Base-by-base conservation (phyloP, 1,140 invertebrate genomes). In the Zophobas morio region DNA sequence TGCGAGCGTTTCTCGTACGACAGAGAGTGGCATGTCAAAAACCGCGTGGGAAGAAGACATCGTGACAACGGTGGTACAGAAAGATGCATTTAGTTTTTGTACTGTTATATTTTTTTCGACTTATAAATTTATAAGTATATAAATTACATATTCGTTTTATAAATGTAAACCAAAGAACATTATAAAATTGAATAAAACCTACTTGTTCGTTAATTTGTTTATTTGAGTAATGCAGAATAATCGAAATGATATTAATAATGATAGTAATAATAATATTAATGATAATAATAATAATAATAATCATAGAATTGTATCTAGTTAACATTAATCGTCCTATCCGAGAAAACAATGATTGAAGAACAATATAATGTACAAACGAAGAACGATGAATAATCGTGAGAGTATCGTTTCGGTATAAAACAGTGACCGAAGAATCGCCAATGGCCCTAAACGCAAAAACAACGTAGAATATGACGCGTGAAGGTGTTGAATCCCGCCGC, bases 71-170 rank as follows among this genome's bases (percentile, higher is more conserved):
- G 3, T 3, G 60, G 74, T 6, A 70, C 47, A 49, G 70, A 78
- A 78, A 78, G 47, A 74, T 47, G 47, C n/a, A 37, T 36, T 74
- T 32, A 47, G 63, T 75, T 78, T 78, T 78, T 78, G 77, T 78
- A 78, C 77, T 73, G 72, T 78, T 78, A 75, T 74, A 74, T 70
- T 78, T 78, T 75, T 70, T 53, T 54, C 53, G 66, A 49, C 60
- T 78, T 78, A 78, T 78, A 78, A 78, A 78, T 78, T 75, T 78
- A 78, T 78, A 20, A 20, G 20, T 20, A 78, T 75, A 75, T 75
- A 78, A 78, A 78, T 47, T 75, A 78, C 72, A 78, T 73, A 70
- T 78, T 78, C 74, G 77, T 78, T 78, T 78, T 78, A 75, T 78
- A 75, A 78, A 78, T 78, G 46, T 74, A 75, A 78, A 78, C 70